Conservation (phyloP, 2,797 vertebrate species). For the Notoglanidium macrostoma region DNA sequence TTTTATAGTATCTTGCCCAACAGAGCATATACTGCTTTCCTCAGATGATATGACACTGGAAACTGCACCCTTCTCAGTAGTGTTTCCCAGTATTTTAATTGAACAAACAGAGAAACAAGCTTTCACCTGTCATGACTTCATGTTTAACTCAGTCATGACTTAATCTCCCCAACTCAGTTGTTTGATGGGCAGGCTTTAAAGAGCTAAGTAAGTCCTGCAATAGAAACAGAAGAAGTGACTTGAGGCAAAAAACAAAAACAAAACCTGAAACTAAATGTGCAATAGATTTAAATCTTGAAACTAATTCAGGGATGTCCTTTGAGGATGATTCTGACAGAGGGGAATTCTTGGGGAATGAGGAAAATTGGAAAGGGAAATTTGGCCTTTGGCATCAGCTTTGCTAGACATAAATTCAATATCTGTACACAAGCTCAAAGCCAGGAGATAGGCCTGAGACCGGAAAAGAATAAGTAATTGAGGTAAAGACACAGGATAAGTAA, state of each 20-base stretch:
- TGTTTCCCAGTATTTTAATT: not conserved
- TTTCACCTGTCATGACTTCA: too few species aligned
- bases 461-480: not conserved
- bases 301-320: not conserved
- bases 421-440: not conserved
- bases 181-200: not conserved
- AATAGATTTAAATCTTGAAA: not conserved
- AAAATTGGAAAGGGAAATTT: not conserved
- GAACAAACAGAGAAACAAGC: not conserved
- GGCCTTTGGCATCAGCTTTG: not conserved
- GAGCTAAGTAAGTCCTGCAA: not conserved
- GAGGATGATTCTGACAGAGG: not conserved
- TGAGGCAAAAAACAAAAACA: not conserved
- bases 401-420: not conserved
- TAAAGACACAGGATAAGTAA: too few species aligned
- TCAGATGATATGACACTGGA: not conserved
- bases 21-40: not conserved
- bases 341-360: not conserved
- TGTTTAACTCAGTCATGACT: too few species aligned
- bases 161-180: not conserved
- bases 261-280: not conserved
- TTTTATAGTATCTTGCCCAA: not conserved
- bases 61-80: not conserved
- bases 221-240: not conserved
- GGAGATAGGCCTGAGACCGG: not conserved